Evolutionary conservation across 1,140 invertebrate genomes (phyloP), one percentile per base, ranked within the genome.

Genomic region (Lordiphosa mommai): DNA sequence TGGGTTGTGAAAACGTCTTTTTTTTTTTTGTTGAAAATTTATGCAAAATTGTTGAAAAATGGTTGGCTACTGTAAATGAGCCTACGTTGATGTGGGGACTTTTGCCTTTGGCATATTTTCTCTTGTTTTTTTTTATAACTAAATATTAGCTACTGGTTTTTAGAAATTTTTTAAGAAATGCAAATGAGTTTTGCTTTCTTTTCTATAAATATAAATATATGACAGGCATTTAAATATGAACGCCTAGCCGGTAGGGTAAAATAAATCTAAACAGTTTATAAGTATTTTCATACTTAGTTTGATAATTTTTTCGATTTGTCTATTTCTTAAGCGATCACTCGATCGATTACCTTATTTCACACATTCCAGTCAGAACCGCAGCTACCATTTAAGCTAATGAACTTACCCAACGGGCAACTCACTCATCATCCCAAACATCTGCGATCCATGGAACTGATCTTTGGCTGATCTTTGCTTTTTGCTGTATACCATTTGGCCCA

Each of bases 11-110:
- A 82, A 82, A 82, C 71, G 77, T 64, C 71, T 10, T 47, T 16
- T 32, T 4, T 16, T 14, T 33, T 16, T 13, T 14, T 9, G 2
- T 32, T n/a, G 14, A 13, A 84, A 72, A 84, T 84, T 82, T 82
- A 82, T 82, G 76, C 76, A 82, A 82, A 82, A 82, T 72, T 76
- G 61, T 76, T 72, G 72, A 84, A 80, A 73, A 82, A 82, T 82
- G 77, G 55, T 82, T 72, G 72, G 72, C 72, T 77, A 77, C 72
- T 71, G 72, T 76, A 77, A 76, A 76, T 77, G 61, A 57, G 50
- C 40, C 40, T 43, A 43, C 20, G 20, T 23, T 43, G 20, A 27
- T 20, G 12, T 27, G 20, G 40, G 2, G 14, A 23, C n/a, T n/a
- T 33, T 55, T 16, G 49, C 61, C 50, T 9, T 36, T 13, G 61